These are phyloP conservation scores for Indicator maculatus DNA, from an alignment of 2,113 vertebrate genomes.

Conservation along the genomic window DNA sequence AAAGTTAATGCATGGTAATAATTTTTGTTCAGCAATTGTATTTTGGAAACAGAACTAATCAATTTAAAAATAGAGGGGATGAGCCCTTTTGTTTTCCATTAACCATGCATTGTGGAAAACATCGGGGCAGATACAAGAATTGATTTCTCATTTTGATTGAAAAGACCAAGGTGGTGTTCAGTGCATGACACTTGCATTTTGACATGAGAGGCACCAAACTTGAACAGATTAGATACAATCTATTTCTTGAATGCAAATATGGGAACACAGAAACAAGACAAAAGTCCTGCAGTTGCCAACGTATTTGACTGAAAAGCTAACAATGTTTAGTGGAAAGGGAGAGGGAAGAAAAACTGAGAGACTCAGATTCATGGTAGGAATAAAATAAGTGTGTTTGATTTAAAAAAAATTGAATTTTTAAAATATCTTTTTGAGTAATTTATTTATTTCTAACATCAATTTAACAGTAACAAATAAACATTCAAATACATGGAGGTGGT, in stretches of 20 bases:
- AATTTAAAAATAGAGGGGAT: background rate
- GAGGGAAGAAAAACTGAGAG: background rate
- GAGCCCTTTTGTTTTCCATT: background rate
- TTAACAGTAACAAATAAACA: background rate
- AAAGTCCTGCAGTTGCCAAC: background rate
- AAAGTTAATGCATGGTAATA: background rate
- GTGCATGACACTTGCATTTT: background rate
- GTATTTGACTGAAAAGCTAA: background rate
- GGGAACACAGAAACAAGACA: background rate
- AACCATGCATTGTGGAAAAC: background rate
- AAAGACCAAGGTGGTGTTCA: background rate
- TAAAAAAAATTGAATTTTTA: background rate
- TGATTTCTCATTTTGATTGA: background rate
- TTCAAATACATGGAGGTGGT: background rate
- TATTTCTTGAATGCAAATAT: background rate
- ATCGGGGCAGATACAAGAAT: background rate
- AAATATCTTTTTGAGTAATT: conserved; percentile 21
- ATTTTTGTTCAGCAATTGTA: background rate
- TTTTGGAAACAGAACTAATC: background rate
- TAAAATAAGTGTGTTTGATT: background rate
- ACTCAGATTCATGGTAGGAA: background rate
- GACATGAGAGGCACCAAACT: background rate
- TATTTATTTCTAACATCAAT: conserved; percentile 32
- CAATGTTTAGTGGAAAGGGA: background rate
- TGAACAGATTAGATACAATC: background rate